Conservation (phyloP, 92 coral and sea anemone genomes). For the Zoanthus solanderi region DNA sequence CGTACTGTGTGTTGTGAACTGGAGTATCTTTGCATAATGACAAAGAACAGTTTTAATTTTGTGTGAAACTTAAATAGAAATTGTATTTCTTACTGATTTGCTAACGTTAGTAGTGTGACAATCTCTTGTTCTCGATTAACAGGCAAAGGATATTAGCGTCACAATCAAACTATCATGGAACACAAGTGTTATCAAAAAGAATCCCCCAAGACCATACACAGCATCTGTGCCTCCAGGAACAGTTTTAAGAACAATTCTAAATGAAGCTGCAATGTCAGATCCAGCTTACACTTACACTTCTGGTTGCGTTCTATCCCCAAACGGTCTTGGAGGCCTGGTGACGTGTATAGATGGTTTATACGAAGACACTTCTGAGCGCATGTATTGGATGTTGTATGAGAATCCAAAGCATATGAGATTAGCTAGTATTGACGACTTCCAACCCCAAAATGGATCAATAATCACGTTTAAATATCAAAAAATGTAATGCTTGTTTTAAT, state of each 20-base stretch:
- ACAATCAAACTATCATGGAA: slow-evolving; percentile 43
- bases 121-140: not conserved
- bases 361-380: slow-evolving; percentile 26
- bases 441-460: slow-evolving; percentile 24
- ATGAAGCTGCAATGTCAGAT: slow-evolving; percentile 27
- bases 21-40: no score
- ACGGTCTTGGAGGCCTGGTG: slow-evolving; percentile 16
- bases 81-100: not conserved
- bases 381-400: slow-evolving; percentile 45
- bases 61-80: not conserved
- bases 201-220: slow-evolving; percentile 23
- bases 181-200: slow-evolving; percentile 21
- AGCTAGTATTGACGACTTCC: slow-evolving; percentile 23
- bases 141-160: slow-evolving; percentile 7
- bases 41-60: no score
- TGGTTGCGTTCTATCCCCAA: not conserved
- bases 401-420: slow-evolving; percentile 26
- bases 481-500: not conserved
- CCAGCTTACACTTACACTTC: slow-evolving; percentile 28
- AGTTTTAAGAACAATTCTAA: slow-evolving; percentile 25
- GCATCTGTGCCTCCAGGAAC: slow-evolving; percentile 28
- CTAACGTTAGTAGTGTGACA: not conserved
- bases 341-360: slow-evolving; percentile 21
- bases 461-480: slow-evolving; percentile 28
- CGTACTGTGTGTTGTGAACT: no score